phyloP scores from a whole-genome alignment of 2,888 invertebrate genomes.

The Lingula anatina region DNA sequence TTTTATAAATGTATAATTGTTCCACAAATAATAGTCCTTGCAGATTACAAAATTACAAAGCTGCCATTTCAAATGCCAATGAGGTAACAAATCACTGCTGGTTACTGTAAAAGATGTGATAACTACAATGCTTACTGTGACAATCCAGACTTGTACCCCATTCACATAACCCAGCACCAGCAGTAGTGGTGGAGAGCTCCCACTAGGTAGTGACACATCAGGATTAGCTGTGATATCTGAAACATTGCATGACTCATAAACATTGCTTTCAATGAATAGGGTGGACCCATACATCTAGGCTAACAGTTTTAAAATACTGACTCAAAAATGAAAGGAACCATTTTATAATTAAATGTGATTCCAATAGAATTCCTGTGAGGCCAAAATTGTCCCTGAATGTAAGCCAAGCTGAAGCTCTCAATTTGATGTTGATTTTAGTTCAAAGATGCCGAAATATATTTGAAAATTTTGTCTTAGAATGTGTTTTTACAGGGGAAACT shows the following conservation, averaged over 20 bases:
- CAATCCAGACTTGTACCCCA: constrained; percentile 66
- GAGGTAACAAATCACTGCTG: no score
- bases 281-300: no score
- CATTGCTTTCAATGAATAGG: background rate
- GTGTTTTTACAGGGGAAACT: background rate
- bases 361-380: no score
- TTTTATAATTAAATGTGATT: no score
- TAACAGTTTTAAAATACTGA: no score
- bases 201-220: constrained; percentile 50
- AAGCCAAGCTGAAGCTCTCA: no score
- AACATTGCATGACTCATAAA: no score
- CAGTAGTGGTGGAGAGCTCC: constrained; percentile 69
- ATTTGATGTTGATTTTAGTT: background rate
- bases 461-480: background rate
- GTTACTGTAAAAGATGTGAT: no score
- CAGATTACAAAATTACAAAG: background rate
- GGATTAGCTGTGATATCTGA: constrained; percentile 36
- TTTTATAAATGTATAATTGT: no score
- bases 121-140: constrained; percentile 52
- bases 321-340: no score
- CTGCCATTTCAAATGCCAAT: no score
- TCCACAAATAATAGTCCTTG: background rate
- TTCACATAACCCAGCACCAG: constrained; percentile 82
- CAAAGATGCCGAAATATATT: background rate
- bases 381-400: no score